A percentile compares a stretch with the other conserved stretches of the same genome.
Conservation (phyloP, 2,113 vertebrate genomes). For the Tiliqua scincoides region DNA sequence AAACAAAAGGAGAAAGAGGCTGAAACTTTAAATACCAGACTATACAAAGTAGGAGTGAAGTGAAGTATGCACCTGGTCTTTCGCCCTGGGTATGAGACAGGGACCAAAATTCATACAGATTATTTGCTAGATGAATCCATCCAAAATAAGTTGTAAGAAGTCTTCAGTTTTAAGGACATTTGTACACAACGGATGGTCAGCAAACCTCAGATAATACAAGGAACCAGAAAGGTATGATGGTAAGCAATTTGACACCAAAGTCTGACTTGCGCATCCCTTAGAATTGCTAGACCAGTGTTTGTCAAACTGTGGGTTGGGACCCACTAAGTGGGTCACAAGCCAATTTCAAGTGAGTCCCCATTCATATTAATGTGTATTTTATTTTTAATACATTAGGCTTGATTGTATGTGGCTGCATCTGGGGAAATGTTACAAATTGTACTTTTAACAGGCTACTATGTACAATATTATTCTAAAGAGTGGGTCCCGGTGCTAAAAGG, state of each 20-base stretch:
- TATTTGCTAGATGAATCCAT: background rate
- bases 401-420: too few relatives aligned
- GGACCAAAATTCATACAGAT: background rate
- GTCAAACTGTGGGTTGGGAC: too few relatives aligned
- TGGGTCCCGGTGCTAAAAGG: too few relatives aligned
- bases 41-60: background rate
- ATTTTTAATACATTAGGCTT: too few relatives aligned
- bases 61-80: background rate
- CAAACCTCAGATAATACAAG: background rate
- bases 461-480: too few relatives aligned
- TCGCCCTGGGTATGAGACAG: too few relatives aligned
- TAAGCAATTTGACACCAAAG: rapidly evolving
- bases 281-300: background rate
- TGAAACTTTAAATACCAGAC: background rate
- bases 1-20: background rate
- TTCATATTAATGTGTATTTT: too few relatives aligned
- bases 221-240: background rate
- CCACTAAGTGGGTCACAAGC: too few relatives aligned
- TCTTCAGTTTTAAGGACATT: background rate
- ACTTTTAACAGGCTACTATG: too few relatives aligned
- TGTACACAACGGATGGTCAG: background rate
- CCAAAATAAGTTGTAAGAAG: background rate
- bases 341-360: too few relatives aligned
- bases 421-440: too few relatives aligned
- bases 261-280: rapidly evolving